phyloP scores from a whole-genome alignment of 30 jellyfish, hydroid and myxozoan species.

The Cassiopea xamachana region DNA sequence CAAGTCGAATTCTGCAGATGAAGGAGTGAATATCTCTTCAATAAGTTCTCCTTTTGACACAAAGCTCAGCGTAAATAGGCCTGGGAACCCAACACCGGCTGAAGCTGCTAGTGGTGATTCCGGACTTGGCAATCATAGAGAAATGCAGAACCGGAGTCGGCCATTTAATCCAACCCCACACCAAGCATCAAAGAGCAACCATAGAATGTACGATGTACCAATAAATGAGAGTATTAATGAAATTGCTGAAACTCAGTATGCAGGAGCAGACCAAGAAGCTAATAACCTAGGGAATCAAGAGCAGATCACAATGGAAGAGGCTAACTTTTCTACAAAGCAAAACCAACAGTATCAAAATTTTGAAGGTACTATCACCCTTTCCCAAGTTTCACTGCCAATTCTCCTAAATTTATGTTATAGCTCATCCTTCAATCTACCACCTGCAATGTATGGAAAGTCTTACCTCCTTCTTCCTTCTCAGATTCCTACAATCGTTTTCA shows the following conservation, averaged over 20 bases:
- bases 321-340: neutral
- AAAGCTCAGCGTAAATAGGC: constrained; percentile 15
- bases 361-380: constrained; percentile 21
- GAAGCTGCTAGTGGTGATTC: constrained; percentile 52
- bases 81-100: constrained; percentile 65
- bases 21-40: neutral
- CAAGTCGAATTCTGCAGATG: neutral
- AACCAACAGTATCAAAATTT: neutral
- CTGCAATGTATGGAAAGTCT: too few species aligned
- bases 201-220: neutral
- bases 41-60: neutral
- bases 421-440: too few species aligned
- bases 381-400: too few species aligned
- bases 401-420: too few species aligned
- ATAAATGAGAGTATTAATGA: constrained; percentile 3
- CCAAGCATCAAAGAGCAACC: constrained; percentile 27
- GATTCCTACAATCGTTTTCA: too few species aligned
- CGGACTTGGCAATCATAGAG: constrained; percentile 28
- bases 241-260: neutral
- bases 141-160: constrained; percentile 4
- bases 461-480: too few species aligned
- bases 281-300: neutral
- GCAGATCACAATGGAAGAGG: neutral
- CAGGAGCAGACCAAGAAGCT: neutral
- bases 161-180: constrained; percentile 65